Percentiles rank a stretch among this genome's conserved stretches.
Evolutionary conservation across 64 coral and sea anemone species (phyloP).

Genomic region (Exaiptasia diaphana): DNA sequence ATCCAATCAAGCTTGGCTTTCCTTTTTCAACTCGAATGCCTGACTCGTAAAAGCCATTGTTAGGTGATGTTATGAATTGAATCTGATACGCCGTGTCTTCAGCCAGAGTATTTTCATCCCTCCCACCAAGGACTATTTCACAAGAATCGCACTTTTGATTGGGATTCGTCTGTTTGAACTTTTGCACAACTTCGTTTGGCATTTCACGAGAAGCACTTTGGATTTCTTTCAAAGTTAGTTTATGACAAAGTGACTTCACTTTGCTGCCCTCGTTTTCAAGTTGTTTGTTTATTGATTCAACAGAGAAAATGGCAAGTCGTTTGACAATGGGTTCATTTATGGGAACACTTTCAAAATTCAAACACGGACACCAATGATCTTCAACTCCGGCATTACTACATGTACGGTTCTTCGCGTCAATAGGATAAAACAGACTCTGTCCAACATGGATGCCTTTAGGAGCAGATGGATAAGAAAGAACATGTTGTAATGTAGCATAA

Average conservation of each 20-base stretch:
- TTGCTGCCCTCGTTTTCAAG: slow-evolving; percentile 6
- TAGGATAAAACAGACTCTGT: slow-evolving; percentile 41
- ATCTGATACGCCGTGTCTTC: slow-evolving; percentile 58
- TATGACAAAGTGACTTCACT: slow-evolving; percentile 20
- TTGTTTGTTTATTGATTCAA: slow-evolving; percentile 36
- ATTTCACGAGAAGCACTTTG: slow-evolving; percentile 46
- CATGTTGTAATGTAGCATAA: slow-evolving; percentile 50
- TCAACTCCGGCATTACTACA: slow-evolving; percentile 39
- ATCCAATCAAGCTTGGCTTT: not conserved
- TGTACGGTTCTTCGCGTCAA: slow-evolving; percentile 22
- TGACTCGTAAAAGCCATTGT: slow-evolving; percentile 60
- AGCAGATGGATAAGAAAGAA: slow-evolving; percentile 48
- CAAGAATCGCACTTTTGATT: slow-evolving; percentile 35
- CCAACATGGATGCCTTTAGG: slow-evolving; percentile 25
- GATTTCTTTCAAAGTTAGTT: slow-evolving; percentile 40
- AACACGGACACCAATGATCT: slow-evolving; percentile 70
- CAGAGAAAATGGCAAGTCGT: not conserved
- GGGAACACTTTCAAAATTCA: slow-evolving; percentile 50
- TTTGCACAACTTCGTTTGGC: slow-evolving; percentile 49
- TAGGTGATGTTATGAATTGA: slow-evolving; percentile 67
- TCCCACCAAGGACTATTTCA: slow-evolving; percentile 12
- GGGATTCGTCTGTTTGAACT: not conserved
- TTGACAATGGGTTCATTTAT: slow-evolving; percentile 9
- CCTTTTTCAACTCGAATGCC: slow-evolving; percentile 15
- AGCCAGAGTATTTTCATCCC: slow-evolving; percentile 17